Conservation (phyloP, 2,797 vertebrate genomes). For the Austrolebias charrua region DNA sequence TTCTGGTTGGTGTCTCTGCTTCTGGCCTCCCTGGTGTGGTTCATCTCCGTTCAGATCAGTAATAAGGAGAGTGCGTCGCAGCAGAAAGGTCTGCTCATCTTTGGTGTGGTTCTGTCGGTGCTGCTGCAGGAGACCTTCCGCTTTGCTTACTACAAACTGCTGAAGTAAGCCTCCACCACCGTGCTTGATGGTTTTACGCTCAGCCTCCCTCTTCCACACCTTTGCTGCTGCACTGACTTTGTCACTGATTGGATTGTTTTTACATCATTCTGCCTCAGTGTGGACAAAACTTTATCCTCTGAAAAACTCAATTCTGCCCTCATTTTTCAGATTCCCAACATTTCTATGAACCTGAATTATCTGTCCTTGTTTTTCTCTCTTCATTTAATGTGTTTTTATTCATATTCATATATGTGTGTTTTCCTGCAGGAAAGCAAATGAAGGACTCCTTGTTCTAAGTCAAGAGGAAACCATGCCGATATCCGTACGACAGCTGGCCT, state of each 20-base stretch:
- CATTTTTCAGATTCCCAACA: neutral
- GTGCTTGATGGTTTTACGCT: neutral
- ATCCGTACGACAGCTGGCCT: slow-evolving; percentile 84
- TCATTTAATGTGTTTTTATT: slow-evolving; percentile 7
- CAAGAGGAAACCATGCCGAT: slow-evolving; percentile 84
- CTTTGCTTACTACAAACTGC: slow-evolving; percentile 79
- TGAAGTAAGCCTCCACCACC: slow-evolving; percentile 74
- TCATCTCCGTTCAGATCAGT: slow-evolving; percentile 78
- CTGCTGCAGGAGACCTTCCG: slow-evolving; percentile 80
- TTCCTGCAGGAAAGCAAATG: slow-evolving; percentile 82
- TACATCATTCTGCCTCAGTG: neutral
- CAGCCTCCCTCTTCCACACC: neutral
- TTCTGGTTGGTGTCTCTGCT: slow-evolving; percentile 83
- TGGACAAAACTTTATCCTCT: neutral
- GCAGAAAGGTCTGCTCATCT: slow-evolving; percentile 82
- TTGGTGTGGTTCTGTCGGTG: slow-evolving; percentile 80
- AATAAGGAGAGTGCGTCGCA: slow-evolving; percentile 69
- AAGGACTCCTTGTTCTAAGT: slow-evolving; percentile 83
- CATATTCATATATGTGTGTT: slow-evolving; percentile 4
- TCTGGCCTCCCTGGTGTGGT: slow-evolving; percentile 81
- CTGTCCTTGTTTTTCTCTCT: slow-evolving; percentile 26
- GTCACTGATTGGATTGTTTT: neutral
- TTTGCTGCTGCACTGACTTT: neutral
- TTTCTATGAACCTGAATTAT: neutral
- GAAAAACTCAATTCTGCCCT: neutral